Conservation (phyloP, 1,140 invertebrate species). For the Radopholus similis region DNA sequence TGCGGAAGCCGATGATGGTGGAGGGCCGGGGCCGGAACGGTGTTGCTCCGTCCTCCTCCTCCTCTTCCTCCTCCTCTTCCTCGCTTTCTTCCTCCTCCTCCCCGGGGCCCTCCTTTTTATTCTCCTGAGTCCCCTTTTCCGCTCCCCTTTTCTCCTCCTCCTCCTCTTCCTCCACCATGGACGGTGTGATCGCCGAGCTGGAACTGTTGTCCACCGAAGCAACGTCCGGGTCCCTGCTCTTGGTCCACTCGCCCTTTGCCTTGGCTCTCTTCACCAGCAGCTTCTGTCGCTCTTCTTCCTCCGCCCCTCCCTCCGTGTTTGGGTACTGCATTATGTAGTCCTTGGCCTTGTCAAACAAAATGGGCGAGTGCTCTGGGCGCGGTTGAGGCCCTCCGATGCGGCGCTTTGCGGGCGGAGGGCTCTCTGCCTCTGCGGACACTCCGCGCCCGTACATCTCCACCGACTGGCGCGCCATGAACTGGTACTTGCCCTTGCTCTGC, state of each 20-base stretch:
- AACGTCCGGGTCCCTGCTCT: constrained; percentile 48
- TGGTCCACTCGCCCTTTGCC: constrained; percentile 38
- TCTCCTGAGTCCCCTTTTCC: constrained; percentile 1
- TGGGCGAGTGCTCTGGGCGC: constrained; percentile 49
- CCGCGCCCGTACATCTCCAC: constrained; percentile 55
- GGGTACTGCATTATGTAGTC: constrained; percentile 53
- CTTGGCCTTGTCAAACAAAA: constrained; percentile 59
- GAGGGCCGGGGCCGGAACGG: constrained; percentile 41
- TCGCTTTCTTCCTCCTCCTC: constrained; percentile 14
- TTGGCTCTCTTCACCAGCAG: constrained; percentile 26
- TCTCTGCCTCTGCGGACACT: constrained; percentile 56
- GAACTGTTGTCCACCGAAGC: constrained; percentile 12
- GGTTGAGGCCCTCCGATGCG: constrained; percentile 57
- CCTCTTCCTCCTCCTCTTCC: constrained; percentile 46
- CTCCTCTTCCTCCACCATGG: background rate
- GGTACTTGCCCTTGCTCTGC: constrained; percentile 59
- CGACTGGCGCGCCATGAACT: constrained; percentile 45
- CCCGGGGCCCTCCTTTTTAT: constrained; percentile 4
- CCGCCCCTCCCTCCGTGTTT: constrained; percentile 39
- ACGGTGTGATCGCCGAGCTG: background rate
- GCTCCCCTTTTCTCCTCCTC: background rate
- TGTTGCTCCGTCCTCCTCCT: constrained; percentile 44
- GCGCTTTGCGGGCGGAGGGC: constrained; percentile 37
- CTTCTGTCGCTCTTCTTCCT: constrained; percentile 1
- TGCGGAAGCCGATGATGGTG: constrained; percentile 46